Conservation (phyloP, 2,797 vertebrate species). For the Lacerta bilineata region DNA sequence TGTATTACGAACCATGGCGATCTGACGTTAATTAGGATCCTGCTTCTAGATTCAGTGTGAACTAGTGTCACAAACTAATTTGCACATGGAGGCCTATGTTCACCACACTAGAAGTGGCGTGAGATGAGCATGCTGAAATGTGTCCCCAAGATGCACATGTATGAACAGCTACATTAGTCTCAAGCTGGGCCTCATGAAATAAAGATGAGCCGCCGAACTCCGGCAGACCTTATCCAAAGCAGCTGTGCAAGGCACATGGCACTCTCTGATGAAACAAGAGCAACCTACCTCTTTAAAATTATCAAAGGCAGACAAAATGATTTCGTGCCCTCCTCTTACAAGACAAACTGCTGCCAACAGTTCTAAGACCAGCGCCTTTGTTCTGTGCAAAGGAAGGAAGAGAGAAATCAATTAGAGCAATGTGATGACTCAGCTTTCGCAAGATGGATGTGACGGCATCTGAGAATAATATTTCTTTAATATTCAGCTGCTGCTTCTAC, state of each 20-base stretch:
- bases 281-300: conserved; percentile 94
- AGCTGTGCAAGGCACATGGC: fast-evolving
- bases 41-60: conserved; percentile 3
- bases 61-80: conserved; percentile 1
- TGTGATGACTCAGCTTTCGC: not conserved
- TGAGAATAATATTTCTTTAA: conserved; percentile 11
- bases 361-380: conserved; percentile 95
- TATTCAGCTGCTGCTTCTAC: fast-evolving
- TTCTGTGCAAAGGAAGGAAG: conserved; percentile 80
- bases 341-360: conserved; percentile 94
- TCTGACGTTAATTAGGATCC: not conserved
- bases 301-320: conserved; percentile 94
- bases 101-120: not conserved
- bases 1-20: not conserved
- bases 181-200: conserved; percentile 7
- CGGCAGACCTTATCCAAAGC: not conserved
- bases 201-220: not conserved
- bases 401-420: conserved; percentile 34
- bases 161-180: not conserved
- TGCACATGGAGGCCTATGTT: not conserved
- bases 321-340: conserved; percentile 96
- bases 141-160: not conserved
- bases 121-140: not conserved
- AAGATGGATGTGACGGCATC: not conserved
- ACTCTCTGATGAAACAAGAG: not conserved